Conservation (phyloP, 2,888 invertebrate genomes). For the Orthosia incerta region DNA sequence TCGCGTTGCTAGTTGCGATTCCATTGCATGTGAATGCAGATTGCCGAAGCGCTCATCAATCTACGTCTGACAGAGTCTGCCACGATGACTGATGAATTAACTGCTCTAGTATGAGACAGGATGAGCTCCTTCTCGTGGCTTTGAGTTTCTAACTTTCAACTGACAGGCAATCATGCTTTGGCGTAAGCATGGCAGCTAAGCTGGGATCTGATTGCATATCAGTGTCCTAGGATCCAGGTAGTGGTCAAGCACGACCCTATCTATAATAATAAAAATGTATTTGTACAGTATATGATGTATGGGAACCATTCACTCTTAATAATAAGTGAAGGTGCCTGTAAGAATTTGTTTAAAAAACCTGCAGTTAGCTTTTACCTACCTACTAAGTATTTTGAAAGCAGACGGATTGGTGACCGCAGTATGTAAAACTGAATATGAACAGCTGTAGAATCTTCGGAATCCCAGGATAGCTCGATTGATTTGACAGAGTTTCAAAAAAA, state of each 20-base stretch:
- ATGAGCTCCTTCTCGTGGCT: neutral
- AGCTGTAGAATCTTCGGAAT: too few relatives aligned
- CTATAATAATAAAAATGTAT: too few relatives aligned
- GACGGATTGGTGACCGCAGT: neutral
- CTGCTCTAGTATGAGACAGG: neutral
- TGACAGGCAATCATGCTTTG: neutral
- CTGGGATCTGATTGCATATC: neutral
- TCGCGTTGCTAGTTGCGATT: neutral
- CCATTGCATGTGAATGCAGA: conserved; percentile 9
- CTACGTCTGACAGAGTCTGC: conserved; percentile 3
- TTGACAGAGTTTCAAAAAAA: neutral
- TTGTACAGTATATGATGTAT: neutral
- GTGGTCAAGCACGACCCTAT: too few relatives aligned
- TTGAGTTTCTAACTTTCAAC: neutral
- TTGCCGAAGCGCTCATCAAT: conserved; percentile 28
- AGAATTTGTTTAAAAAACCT: too few relatives aligned
- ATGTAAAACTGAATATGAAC: neutral
- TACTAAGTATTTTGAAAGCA: neutral
- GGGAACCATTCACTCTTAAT: too few relatives aligned
- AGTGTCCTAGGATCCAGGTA: neutral
- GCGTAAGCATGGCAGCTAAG: neutral
- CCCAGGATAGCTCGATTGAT: neutral
- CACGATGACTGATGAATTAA: conserved; percentile 1
- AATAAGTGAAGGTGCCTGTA: too few relatives aligned
- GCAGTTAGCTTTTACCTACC: too few relatives aligned